Percentiles rank a stretch among this genome's conserved stretches.
phyloP scores from a whole-genome alignment of 2,888 invertebrate genomes.

The Lasioglossum malachurum region DNA sequence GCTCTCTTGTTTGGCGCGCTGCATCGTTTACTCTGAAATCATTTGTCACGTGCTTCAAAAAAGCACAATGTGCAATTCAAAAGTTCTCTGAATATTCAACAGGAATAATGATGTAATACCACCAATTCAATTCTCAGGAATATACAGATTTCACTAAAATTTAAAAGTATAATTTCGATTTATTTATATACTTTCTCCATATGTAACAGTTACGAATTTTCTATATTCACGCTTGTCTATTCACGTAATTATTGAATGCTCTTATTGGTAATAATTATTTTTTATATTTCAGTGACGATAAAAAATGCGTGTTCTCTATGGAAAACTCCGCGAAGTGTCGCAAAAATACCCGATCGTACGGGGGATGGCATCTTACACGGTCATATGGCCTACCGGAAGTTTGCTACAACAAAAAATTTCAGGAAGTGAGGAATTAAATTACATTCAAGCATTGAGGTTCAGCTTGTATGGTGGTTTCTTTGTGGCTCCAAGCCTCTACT shows the following conservation, averaged over 20 bases:
- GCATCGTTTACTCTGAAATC: slow-evolving; percentile 36
- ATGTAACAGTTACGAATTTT: not conserved
- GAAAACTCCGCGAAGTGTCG: slow-evolving; percentile 84
- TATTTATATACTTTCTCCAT: not conserved
- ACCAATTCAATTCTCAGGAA: not conserved
- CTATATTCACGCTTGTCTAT: not conserved
- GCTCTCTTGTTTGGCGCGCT: slow-evolving; percentile 59
- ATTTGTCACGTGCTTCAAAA: slow-evolving; percentile 44
- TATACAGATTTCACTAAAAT: not conserved
- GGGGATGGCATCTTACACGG: slow-evolving; percentile 87
- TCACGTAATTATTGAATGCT: not conserved
- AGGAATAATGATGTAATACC: slow-evolving; percentile 29
- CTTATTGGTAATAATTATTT: slow-evolving; percentile 9
- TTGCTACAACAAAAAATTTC: slow-evolving; percentile 86
- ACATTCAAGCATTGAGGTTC: slow-evolving; percentile 88
- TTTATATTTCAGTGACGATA: slow-evolving; percentile 44
- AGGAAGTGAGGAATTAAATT: slow-evolving; percentile 82
- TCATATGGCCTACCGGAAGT: slow-evolving; percentile 87
- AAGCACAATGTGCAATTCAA: slow-evolving; percentile 22
- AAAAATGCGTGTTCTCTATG: slow-evolving; percentile 82
- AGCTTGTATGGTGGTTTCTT: slow-evolving; percentile 92
- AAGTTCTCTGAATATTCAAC: not conserved
- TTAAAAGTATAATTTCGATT: not conserved
- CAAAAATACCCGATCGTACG: slow-evolving; percentile 86
- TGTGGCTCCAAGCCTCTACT: slow-evolving; percentile 92